Evolutionary conservation across 1,140 invertebrate species (phyloP), one percentile per base, ranked within the genome.

Genomic region (Odontomachus brunneus): DNA sequence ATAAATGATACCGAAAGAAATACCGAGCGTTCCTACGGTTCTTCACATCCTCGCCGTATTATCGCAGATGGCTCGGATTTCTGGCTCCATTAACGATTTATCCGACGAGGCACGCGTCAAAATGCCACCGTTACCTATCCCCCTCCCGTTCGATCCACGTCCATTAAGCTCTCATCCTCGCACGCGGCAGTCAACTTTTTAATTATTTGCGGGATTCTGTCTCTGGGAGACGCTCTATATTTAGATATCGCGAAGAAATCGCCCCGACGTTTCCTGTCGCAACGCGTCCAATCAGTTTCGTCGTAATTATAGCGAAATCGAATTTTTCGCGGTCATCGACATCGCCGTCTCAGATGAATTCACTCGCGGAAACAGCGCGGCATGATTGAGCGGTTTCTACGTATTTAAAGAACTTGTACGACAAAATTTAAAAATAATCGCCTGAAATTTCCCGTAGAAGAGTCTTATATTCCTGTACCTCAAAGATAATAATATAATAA

Each of bases 31-130:
- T 69, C 14, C 51, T 69, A 19, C 26, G 3, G 1, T 69, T n/a
- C 19, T 33, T 75, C 53, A 33, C 62, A 33, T 63, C 22, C 59
- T 24, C 38, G 24, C 5, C 38, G 3, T 65, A 76, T 55, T 83
- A 83, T 66, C n/a, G 72, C 51, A 19, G 44, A 76, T 24, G 51
- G 60, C 62, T 83, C 72, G 60, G 38, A 19, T 83, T 83, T 83
- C 82, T 83, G 17, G 62, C 14, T 83, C 82, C 82, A 83, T 83
- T 83, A 83, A 29, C 49, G 73, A 83, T 83, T 83, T 83, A 78
- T 83, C 51, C 38, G 19, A 5, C 38, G 62, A 78, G 38, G 38
- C 49, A 67, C 17, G 33, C 19, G 62, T 83, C 73, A 78, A 83
- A 83, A 83, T 29, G 49, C 55, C 29, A 74, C 57, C 29, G 26